Evolutionary conservation across 2,888 invertebrate species (phyloP), one percentile per base, ranked within the genome.

Genomic region (Phengaris arion): DNA sequence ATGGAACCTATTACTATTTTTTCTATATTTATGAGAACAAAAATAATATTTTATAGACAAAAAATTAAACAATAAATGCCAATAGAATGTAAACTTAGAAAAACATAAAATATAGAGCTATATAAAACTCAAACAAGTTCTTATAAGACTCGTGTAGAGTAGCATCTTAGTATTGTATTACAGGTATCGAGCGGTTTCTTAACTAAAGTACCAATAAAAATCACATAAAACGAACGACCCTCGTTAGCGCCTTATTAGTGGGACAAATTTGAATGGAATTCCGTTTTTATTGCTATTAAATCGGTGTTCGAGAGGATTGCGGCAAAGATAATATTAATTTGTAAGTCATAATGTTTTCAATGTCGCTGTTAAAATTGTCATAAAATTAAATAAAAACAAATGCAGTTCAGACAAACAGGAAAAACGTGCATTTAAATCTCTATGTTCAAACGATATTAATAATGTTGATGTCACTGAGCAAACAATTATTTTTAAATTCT

Each of bases 191-290:
- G 82, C 83, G 83, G 84, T 73, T 74, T 70, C 68, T 83, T 78
- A 81, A 83, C 83, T 88, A 84, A 85, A 90, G 89, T 88, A 89
- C 88, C 89, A 90, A 91, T 92, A 91, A 92, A 92, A 90, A 84
- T 84, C 85, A 88, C 90, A 89, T 91, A 90, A 92, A 92, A 89
- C 81, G 86, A 87, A 88, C 87, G 89, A 89, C 91, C 89, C 90
- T 90, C 89, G 89, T 92, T 91, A 90, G 85, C 89, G 89, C 89
- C 87, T 89, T 89, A 89, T 92, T 90, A 90, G 87, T 86, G 85
- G 84, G 85, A 89, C 90, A 87, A 85, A 90, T 89, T 90, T 87
- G 85, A 89, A 85, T 87, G 86, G 83, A 86, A 87, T 87, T 87
- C 82, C 85, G 87, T 87, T 87, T 88, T 88, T 87, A 90, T 87